A percentile compares a stretch with the other conserved stretches of the same genome.
phyloP scores from a whole-genome alignment of 2,113 vertebrate genomes.

The Hystrix cristata region DNA sequence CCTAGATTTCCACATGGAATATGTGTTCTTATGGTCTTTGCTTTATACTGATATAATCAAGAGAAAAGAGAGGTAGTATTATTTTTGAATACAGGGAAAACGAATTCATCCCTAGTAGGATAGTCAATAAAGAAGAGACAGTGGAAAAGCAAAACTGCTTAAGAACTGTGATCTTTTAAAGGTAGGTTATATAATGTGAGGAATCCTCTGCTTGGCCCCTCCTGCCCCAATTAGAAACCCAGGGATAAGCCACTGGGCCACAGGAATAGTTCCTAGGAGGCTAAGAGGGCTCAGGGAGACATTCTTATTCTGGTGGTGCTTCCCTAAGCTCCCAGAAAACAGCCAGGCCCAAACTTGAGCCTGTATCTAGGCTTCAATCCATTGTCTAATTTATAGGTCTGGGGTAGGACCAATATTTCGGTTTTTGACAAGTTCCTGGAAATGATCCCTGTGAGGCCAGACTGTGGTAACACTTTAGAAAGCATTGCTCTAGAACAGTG shows the following conservation, averaged over 20 bases:
- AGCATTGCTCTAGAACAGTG: not conserved
- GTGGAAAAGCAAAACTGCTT: not conserved
- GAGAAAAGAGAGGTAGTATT: not conserved
- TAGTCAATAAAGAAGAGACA: not conserved
- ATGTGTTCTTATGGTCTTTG: not conserved
- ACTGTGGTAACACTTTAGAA: not conserved
- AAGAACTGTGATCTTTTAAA: not conserved
- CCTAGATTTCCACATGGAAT: not conserved
- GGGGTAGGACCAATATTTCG: not conserved
- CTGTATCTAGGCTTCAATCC: not conserved
- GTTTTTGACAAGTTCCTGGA: not conserved
- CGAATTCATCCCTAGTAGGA: not conserved
- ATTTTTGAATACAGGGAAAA: slow-evolving; percentile 37
- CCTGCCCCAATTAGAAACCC: not conserved
- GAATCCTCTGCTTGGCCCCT: not conserved
- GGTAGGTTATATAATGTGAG: not conserved
- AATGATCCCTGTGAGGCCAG: not conserved
- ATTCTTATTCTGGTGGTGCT: not conserved
- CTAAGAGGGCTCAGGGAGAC: not conserved
- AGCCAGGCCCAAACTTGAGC: not conserved
- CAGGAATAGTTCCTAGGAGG: not conserved
- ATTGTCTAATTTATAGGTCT: not conserved
- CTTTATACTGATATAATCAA: not conserved
- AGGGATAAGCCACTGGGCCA: not conserved
- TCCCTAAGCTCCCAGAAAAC: not conserved